Evolutionary conservation across 2,113 vertebrate genomes (phyloP), one percentile per base, ranked within the genome.

Genomic region (Platanista minor): DNA sequence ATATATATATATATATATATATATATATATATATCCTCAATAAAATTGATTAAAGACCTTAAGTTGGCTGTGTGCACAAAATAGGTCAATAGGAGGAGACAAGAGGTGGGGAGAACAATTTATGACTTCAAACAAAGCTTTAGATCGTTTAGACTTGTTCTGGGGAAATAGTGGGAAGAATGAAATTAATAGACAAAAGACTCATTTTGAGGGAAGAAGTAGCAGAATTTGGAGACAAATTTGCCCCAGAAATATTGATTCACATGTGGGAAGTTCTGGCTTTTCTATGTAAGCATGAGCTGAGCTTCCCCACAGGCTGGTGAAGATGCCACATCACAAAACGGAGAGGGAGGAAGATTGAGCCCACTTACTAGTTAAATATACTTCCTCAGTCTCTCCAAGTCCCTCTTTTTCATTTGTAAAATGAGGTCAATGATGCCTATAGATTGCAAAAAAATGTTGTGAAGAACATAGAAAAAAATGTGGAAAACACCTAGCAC

Each of bases 161-260:
- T 96, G 29, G 52, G 27, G 13, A 86, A 91, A 95, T 43, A 41
- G 33, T 78, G 39, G 23, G 6, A 72, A 20, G 46, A 69, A 74
- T 14, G 43, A 90, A 93, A 80, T 96, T 64, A 54, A n/a, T 29
- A 52, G 61, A 43, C 14, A 81, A 61, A 66, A 67, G 67, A 20
- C 25, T 81, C 29, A 0, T 46, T 83, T 39, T 90, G 49, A 89
- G 71, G 31, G 33, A 89, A 61, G 57, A 49, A 85, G 66, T 31
- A 85, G 59, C 27, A 71, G 52, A 61, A 57, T 93, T 66, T 74
- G 33, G 78, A 43, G 36, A 71, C 17, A 46, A 61, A 31, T 5
- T 54, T 29, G 29, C 12, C n/a, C 66, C 87, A 15, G n/a, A 85
- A 36, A 69, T 52, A 33, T 0, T 43, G 91, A 52, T 20, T 71